phyloP scores from a whole-genome alignment of 2,888 invertebrate genomes.

The Nudaria mundana region DNA sequence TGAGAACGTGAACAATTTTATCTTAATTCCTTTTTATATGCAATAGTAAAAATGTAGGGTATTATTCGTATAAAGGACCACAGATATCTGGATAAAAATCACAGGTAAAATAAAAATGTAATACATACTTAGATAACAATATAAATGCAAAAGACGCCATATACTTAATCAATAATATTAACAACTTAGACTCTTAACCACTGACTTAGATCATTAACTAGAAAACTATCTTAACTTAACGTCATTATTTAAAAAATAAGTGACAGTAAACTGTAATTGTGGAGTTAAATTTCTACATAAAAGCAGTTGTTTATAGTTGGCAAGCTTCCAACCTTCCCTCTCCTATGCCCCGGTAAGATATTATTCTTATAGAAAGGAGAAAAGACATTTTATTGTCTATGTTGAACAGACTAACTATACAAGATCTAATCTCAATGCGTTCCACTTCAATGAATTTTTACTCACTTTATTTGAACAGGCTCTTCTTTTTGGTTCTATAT shows the following conservation, averaged over 20 bases:
- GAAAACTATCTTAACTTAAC: neutral
- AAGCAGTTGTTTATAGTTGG: slow-evolving; percentile 3
- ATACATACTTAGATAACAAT: neutral
- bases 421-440: neutral
- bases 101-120: too few species aligned
- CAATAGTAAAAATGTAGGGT: neutral
- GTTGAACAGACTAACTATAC: slow-evolving; percentile 2
- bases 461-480: neutral
- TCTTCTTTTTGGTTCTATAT: too few species aligned
- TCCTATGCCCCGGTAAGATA: slow-evolving; percentile 1
- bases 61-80: too few species aligned
- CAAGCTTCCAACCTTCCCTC: slow-evolving; percentile 4
- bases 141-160: too few species aligned
- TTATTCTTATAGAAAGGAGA: neutral
- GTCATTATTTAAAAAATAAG: neutral
- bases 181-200: too few species aligned
- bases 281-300: neutral
- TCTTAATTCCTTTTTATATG: neutral
- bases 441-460: neutral
- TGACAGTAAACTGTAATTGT: neutral
- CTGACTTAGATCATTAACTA: too few species aligned
- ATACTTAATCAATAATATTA: too few species aligned
- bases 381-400: slow-evolving; percentile 5
- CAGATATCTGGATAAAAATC: too few species aligned
- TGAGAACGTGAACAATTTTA: neutral